Percentiles rank a stretch among this genome's conserved stretches.
phyloP scores from a whole-genome alignment of 2,113 vertebrate species.

The Leptosomus discolor region DNA sequence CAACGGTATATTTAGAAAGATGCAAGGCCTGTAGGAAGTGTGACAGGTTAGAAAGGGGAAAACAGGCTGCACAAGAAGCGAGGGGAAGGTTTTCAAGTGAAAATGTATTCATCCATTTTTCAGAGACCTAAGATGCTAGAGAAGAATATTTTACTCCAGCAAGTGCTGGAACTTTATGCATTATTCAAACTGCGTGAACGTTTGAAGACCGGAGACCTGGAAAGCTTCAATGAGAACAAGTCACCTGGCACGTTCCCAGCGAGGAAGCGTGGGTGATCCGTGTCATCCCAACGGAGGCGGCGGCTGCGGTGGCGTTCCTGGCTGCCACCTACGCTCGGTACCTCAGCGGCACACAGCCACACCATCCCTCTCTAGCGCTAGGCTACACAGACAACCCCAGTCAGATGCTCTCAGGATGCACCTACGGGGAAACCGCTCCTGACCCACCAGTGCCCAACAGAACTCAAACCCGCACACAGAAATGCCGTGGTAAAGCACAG shows the following conservation, averaged over 20 bases:
- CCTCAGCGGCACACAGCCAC: not conserved
- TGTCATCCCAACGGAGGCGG: not conserved
- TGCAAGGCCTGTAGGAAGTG: not conserved
- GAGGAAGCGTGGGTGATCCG: not conserved
- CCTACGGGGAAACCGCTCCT: not conserved
- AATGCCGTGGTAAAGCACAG: accelerated
- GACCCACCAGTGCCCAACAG: not conserved
- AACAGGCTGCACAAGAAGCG: not conserved
- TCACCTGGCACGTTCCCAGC: not conserved
- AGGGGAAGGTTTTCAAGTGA: not conserved
- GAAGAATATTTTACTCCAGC: not conserved
- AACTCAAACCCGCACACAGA: not conserved
- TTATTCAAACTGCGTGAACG: not conserved
- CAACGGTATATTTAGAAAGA: not conserved
- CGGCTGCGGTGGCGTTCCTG: accelerated
- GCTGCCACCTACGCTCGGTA: not conserved
- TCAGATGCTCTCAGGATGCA: accelerated
- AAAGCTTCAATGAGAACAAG: not conserved
- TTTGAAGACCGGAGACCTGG: not conserved
- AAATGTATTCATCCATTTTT: not conserved
- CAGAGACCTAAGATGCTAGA: not conserved
- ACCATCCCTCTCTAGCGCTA: not conserved
- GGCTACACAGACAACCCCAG: not conserved
- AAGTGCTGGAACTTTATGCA: not conserved
- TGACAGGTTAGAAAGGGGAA: not conserved